Conservation (phyloP, 2,888 invertebrate genomes). For the Agrotis exclamationis region DNA sequence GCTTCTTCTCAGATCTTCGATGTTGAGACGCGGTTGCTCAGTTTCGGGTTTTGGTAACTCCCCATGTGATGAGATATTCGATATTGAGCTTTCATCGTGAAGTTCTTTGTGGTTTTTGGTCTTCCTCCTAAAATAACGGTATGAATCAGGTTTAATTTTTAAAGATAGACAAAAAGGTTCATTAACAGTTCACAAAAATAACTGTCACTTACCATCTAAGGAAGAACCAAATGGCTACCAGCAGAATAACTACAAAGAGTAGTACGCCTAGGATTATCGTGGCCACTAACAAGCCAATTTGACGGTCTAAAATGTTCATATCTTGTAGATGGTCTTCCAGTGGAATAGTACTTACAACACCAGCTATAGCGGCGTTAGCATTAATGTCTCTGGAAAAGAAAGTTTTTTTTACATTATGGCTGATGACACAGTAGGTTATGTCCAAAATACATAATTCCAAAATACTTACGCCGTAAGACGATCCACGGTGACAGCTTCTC, state of each 20-base stretch:
- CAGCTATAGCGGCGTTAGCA: constrained; percentile 72
- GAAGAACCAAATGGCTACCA: constrained; percentile 79
- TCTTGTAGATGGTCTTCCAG: constrained; percentile 85
- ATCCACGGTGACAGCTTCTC: constrained; percentile 78
- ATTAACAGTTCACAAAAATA: constrained; percentile 63
- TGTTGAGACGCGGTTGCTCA: constrained; percentile 78
- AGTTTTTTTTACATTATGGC: background rate
- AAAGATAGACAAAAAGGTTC: constrained; percentile 44
- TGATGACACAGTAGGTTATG: background rate
- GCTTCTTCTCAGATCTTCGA: constrained; percentile 83
- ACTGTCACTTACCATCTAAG: constrained; percentile 83
- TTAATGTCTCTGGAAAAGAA: constrained; percentile 81
- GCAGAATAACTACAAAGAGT: constrained; percentile 81
- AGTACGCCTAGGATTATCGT: constrained; percentile 84
- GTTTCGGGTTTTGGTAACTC: constrained; percentile 71
- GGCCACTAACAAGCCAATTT: constrained; percentile 82
- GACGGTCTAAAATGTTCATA: constrained; percentile 75
- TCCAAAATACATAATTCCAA: constrained; percentile 1
- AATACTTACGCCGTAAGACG: constrained; percentile 77
- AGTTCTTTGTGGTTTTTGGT: constrained; percentile 78
- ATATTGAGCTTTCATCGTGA: constrained; percentile 77
- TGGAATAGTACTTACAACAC: constrained; percentile 77
- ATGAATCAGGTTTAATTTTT: constrained; percentile 51
- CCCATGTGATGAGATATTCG: constrained; percentile 73
- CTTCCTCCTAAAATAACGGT: constrained; percentile 75